Conservation (phyloP, 2,113 vertebrate genomes). For the Stomatorhinus ivindoensis region DNA sequence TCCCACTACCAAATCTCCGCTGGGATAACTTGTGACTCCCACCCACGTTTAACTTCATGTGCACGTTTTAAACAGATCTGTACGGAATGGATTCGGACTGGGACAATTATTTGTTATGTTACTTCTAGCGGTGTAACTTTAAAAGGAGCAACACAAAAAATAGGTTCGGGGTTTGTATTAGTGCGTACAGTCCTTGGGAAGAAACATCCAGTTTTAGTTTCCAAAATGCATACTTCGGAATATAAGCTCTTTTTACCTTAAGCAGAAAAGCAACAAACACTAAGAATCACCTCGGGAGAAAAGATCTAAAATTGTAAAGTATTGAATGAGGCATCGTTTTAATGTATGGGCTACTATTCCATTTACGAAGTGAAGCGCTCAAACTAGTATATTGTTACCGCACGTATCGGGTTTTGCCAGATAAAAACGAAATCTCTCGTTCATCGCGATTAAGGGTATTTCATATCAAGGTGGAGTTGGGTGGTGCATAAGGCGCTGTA, state of each 20-base stretch:
- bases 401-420: not conserved
- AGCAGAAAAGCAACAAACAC: not conserved
- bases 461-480: not conserved
- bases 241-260: not conserved
- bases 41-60: not conserved
- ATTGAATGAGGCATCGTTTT: not conserved
- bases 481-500: not conserved
- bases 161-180: not conserved
- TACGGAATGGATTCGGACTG: not conserved
- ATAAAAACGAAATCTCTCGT: not conserved
- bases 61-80: not conserved
- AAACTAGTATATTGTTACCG: not conserved
- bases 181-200: not conserved
- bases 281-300: not conserved
- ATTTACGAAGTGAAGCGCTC: not conserved
- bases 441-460: not conserved
- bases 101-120: not conserved
- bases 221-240: not conserved
- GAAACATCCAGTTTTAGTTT: not conserved
- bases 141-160: not conserved
- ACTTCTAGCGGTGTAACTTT: not conserved
- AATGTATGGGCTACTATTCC: not conserved
- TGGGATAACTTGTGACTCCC: not conserved
- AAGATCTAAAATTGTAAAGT: not conserved
- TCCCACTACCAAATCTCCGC: not conserved